phyloP scores from a whole-genome alignment of 2,797 vertebrate species.

The Silurus aristotelis region DNA sequence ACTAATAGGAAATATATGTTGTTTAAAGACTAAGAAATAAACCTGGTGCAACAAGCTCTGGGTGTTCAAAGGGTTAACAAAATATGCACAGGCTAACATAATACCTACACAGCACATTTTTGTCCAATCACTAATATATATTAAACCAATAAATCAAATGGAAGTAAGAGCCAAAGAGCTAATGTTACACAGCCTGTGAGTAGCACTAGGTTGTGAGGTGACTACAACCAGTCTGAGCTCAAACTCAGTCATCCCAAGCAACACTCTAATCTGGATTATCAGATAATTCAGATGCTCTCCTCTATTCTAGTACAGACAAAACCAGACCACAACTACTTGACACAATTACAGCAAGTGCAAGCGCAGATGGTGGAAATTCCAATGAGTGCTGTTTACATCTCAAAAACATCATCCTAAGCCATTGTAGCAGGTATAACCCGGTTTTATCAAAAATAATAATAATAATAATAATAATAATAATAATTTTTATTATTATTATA shows the following conservation, averaged over 20 bases:
- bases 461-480: no score
- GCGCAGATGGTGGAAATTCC: not conserved
- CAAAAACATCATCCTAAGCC: not conserved
- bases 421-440: not conserved
- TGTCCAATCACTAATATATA: not conserved
- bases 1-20: not conserved
- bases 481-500: not conserved
- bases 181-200: slow-evolving; percentile 38
- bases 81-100: not conserved
- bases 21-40: not conserved
- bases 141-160: not conserved
- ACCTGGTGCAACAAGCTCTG: not conserved
- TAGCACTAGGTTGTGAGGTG: slow-evolving; percentile 35
- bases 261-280: slow-evolving; percentile 62
- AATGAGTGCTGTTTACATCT: not conserved
- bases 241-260: slow-evolving; percentile 45
- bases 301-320: slow-evolving; percentile 56
- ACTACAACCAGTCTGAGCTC: slow-evolving; percentile 45
- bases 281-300: slow-evolving; percentile 58
- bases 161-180: slow-evolving; percentile 48
- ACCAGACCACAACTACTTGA: slow-evolving; percentile 39
- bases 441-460: not conserved
- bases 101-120: not conserved
- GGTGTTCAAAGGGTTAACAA: not conserved
- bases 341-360: slow-evolving; percentile 3